Percentiles rank a stretch among this genome's conserved stretches.
These are phyloP conservation scores for Vireo griseus DNA, from an alignment of 2,797 vertebrate species.

Conservation along the genomic window DNA sequence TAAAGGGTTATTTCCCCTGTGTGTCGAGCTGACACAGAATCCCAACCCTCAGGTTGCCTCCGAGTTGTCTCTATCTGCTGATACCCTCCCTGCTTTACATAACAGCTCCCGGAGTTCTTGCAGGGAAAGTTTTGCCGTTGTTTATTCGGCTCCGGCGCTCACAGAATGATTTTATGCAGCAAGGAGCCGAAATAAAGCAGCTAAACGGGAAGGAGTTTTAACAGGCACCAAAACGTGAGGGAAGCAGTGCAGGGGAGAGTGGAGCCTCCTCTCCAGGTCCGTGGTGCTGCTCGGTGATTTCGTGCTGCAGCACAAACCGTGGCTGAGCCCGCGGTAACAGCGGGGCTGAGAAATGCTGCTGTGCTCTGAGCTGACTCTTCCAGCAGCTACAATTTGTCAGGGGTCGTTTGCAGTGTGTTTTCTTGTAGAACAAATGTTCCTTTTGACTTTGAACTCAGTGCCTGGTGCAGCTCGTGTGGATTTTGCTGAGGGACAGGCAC, in stretches of 20 bases:
- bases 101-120: not conserved
- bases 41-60: slow-evolving; percentile 69
- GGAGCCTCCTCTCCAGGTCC: not conserved
- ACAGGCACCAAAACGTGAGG: not conserved
- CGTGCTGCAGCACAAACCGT: not conserved
- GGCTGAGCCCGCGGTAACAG: not conserved
- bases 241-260: not conserved
- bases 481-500: not conserved
- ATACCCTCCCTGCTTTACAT: slow-evolving; percentile 33
- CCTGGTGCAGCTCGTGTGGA: not conserved
- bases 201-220: not conserved
- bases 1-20: slow-evolving; percentile 95
- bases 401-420: not conserved
- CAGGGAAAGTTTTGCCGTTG: not conserved
- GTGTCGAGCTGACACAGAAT: slow-evolving; percentile 83
- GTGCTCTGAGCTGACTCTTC: not conserved
- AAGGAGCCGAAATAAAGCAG: not conserved
- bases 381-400: not conserved
- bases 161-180: not conserved
- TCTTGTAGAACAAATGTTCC: slow-evolving; percentile 9
- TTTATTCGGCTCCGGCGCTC: not conserved
- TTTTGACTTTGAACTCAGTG: slow-evolving; percentile 46
- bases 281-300: not conserved
- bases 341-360: not conserved
- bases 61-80: slow-evolving; percentile 64